Evolutionary conservation across 2,888 invertebrate genomes (phyloP), one percentile per base, ranked within the genome.

Genomic region (Cephus spinipes): DNA sequence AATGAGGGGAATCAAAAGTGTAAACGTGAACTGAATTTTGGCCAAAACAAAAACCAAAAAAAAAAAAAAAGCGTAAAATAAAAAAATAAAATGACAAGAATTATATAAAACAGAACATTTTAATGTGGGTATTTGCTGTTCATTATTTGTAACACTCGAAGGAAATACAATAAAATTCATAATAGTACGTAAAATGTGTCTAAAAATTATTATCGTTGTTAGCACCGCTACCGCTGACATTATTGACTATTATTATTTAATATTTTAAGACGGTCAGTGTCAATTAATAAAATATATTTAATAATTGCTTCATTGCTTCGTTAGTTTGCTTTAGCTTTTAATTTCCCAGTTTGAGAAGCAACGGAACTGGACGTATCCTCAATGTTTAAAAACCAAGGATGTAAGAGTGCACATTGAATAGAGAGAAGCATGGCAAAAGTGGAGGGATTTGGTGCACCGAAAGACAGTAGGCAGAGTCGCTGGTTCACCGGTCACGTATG

Each of bases 51-150:
- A 77, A 75, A 73, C 68, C 23, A 33, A 73, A 73, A 71, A n/a
- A 36, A 40, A 40, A 31, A 32, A 32, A 32, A 55, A 55, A 55
- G 40, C 40, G 40, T 55, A 55, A 55, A 55, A 55, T 55, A 55
- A 23, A 55, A 23, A 23, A 55, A 1, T 9, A 9, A 55, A 55
- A 55, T 55, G 2, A 55, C 69, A 75, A 68, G 73, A 73, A 79
- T 76, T 79, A 78, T 77, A 69, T 75, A 30, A 32, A 75, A 69
- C 34, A 69, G 35, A 78, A 76, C 85, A 87, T 85, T 86, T 82
- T 86, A 88, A 88, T 86, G 89, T 90, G 86, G 87, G 84, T 90
- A 91, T 87, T 90, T 86, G 87, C 87, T 91, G 90, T 90, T 90
- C 88, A 89, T 88, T 91, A 90, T 90, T 90, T 91, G 90, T 55